phyloP scores from a whole-genome alignment of 1,140 invertebrate genomes.

The Phortica variegata region DNA sequence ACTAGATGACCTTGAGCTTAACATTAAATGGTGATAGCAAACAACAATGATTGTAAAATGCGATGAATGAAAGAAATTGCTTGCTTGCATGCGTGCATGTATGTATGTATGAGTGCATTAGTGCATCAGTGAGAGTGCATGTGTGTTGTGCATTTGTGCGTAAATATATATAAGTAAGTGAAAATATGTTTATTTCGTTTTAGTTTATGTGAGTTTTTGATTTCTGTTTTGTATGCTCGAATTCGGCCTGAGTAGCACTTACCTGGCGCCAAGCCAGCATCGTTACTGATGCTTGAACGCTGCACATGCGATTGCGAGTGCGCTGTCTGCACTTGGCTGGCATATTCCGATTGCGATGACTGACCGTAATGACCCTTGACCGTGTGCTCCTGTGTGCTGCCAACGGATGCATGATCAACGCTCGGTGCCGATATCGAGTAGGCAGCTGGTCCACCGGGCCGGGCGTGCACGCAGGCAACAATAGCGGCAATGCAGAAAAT shows the following conservation, averaged over 20 bases:
- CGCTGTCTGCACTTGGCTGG: conserved; percentile 59
- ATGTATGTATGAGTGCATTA: not conserved
- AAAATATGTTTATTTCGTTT: not conserved
- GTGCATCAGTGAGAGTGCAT: not conserved
- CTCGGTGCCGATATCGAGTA: conserved; percentile 59
- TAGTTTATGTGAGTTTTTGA: not conserved
- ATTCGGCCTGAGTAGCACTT: conserved; percentile 1
- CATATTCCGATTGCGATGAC: conserved; percentile 59
- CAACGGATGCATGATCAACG: conserved; percentile 58
- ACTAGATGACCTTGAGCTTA: not conserved
- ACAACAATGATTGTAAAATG: no score
- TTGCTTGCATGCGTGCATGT: not conserved
- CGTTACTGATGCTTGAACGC: conserved; percentile 60
- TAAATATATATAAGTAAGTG: not conserved
- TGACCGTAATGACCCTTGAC: conserved; percentile 61
- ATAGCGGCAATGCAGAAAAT: conserved; percentile 44
- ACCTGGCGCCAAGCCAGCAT: conserved; percentile 46
- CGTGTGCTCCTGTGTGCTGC: conserved; percentile 61
- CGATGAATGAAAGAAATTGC: no score
- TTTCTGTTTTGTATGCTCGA: conserved; percentile 4
- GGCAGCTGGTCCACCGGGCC: conserved; percentile 58
- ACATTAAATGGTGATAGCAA: no score
- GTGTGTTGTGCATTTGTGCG: conserved; percentile 16
- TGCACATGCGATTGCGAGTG: conserved; percentile 60
- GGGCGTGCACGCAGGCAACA: conserved; percentile 41